Evolutionary conservation across 2,113 vertebrate genomes (phyloP).

Genomic region (Centrocercus urophasianus): DNA sequence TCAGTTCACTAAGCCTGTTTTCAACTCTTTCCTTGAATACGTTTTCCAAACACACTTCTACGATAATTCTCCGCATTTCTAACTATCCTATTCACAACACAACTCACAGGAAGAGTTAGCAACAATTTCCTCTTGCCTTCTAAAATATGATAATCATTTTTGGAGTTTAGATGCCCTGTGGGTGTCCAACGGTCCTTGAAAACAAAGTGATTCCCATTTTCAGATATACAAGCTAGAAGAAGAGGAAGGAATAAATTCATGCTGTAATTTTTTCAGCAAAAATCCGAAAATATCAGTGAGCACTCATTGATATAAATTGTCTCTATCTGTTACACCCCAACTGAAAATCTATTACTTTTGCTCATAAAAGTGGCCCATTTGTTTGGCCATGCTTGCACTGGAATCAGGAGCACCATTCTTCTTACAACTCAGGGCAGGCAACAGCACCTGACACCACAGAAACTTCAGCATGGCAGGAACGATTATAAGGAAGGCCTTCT

Average conservation of each 20-base stretch:
- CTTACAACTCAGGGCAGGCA: neutral
- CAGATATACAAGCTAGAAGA: neutral
- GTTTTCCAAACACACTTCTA: neutral
- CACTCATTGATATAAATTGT: neutral
- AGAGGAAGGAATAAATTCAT: neutral
- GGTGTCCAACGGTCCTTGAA: neutral
- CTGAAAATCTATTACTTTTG: constrained; percentile 23
- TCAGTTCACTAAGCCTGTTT: neutral
- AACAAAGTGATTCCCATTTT: neutral
- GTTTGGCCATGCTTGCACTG: neutral
- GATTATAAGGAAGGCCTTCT: neutral
- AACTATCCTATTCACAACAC: neutral
- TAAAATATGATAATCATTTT: neutral
- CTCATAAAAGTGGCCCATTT: neutral
- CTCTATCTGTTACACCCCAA: neutral
- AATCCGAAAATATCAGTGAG: neutral
- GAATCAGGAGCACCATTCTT: neutral
- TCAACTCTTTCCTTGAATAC: neutral
- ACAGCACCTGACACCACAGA: neutral
- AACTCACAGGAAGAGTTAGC: neutral
- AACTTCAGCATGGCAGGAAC: neutral
- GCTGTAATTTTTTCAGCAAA: neutral
- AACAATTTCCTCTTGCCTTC: neutral
- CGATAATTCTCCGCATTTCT: neutral
- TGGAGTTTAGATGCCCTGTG: neutral